Evolutionary conservation across 2,797 vertebrate genomes (phyloP).

Genomic region (Argyrosomus regius): DNA sequence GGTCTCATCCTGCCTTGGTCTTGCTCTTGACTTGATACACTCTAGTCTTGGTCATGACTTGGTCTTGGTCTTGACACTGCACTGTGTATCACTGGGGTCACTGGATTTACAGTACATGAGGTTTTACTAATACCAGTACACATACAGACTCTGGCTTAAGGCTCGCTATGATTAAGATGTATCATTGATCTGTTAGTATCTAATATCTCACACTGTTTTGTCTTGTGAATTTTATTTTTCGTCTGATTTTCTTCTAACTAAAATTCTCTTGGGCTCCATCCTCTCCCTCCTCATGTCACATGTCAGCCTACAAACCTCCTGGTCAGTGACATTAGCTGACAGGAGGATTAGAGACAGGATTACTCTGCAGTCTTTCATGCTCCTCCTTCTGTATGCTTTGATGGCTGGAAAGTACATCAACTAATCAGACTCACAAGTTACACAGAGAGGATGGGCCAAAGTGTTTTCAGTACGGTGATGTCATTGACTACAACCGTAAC

Average conservation of each 20-base stretch:
- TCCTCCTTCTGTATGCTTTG: background rate
- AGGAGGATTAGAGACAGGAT: slow-evolving; percentile 21
- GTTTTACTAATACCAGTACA: no score
- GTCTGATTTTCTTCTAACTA: background rate
- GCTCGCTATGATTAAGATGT: background rate
- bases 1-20: no score
- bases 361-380: slow-evolving; percentile 11
- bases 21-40: no score
- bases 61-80: no score
- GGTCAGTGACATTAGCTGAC: background rate
- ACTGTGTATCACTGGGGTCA: no score
- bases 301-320: background rate
- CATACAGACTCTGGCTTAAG: background rate
- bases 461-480: background rate
- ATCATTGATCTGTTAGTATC: background rate
- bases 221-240: background rate
- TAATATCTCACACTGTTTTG: background rate
- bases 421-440: background rate
- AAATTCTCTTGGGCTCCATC: background rate
- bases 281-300: background rate
- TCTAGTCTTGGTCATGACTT: no score
- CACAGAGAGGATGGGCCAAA: no score
- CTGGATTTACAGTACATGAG: no score
- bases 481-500: background rate
- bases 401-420: background rate